Evolutionary conservation across 2,888 invertebrate genomes (phyloP), one percentile per base, ranked within the genome.

Genomic region (Seira musarum): DNA sequence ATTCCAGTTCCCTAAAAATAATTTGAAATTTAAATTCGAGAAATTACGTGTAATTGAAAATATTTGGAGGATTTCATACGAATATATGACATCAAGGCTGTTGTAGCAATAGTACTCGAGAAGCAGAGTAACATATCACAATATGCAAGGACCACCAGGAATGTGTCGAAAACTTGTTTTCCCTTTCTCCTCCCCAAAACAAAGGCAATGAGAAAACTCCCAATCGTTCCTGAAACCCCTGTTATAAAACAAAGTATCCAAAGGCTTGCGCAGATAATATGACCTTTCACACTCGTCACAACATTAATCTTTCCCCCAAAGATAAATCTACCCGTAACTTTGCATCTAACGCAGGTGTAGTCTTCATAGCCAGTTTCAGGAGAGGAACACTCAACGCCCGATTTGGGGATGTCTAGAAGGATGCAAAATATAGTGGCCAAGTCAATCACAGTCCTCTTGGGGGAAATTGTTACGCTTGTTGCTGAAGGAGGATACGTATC

Each of bases 1-100:
- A 49, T 72, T 30, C 78, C 78, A 78, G 53, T 72, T 78, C 67
- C 67, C 78, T 78, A 65, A n/a, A 72, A 46, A 0, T n/a, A n/a
- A n/a, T n/a, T n/a, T n/a, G n/a, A n/a, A n/a, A n/a, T n/a, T n/a
- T n/a, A n/a, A n/a, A n/a, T n/a, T n/a, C n/a, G n/a, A n/a, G n/a
- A n/a, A n/a, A n/a, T n/a, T n/a, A n/a, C n/a, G n/a, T n/a, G n/a
- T 40, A 40, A 40, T 8, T 40, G 40, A 8, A 40, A 5, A 40
- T 40, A 40, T 40, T 5, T 40, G n/a, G n/a, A n/a, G n/a, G n/a
- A n/a, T n/a, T n/a, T n/a, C n/a, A 40, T 40, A 40, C 8, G 46
- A 78, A 71, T 71, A 35, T 71, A 67, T 19, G 61, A 35, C 2
- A 64, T 65, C 15, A 72, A 17, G 0, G 67, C 22, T 21, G 71